Percentiles rank a stretch among this genome's conserved stretches.
Evolutionary conservation across 53 echinoderm and acorn worm species (phyloP).

Genomic region (Patiria pectinifera): DNA sequence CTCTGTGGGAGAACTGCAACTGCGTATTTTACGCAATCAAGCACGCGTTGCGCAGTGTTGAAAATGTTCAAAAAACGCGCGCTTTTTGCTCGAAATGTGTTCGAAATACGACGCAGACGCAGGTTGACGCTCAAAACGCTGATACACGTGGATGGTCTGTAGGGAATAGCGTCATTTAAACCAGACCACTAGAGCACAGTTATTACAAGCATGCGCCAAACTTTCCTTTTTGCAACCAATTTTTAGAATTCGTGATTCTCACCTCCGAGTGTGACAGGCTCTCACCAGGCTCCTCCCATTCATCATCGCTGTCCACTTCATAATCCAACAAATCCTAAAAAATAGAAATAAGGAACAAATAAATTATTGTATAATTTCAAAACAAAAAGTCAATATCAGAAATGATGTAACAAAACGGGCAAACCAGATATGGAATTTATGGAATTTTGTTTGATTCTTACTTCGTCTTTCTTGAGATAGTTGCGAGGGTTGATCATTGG

Average conservation of each 20-base stretch:
- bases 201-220: neutral
- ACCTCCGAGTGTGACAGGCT: constrained; percentile 97
- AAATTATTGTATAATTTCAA: neutral
- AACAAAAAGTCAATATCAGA: too few species aligned
- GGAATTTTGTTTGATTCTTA: constrained; percentile 49
- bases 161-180: too few species aligned
- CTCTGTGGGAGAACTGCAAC: too few species aligned
- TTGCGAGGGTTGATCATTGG: constrained; percentile 69
- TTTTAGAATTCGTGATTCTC: constrained; percentile 19
- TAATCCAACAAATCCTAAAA: constrained; percentile 86
- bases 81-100: too few species aligned
- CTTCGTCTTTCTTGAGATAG: constrained; percentile 87
- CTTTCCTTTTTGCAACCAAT: neutral
- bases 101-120: too few species aligned
- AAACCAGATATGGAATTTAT: too few species aligned
- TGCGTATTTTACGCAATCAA: too few species aligned
- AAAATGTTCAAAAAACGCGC: too few species aligned
- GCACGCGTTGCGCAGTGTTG: too few species aligned
- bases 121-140: too few species aligned
- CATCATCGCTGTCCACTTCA: constrained; percentile 96
- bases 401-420: too few species aligned
- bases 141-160: too few species aligned
- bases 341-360: neutral
- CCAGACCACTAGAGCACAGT: neutral
- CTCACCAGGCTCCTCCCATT: constrained; percentile 99